A percentile compares a stretch with the other conserved stretches of the same genome.
Conservation (phyloP, 2,888 invertebrate species). For the Lasioglossum lativentre region DNA sequence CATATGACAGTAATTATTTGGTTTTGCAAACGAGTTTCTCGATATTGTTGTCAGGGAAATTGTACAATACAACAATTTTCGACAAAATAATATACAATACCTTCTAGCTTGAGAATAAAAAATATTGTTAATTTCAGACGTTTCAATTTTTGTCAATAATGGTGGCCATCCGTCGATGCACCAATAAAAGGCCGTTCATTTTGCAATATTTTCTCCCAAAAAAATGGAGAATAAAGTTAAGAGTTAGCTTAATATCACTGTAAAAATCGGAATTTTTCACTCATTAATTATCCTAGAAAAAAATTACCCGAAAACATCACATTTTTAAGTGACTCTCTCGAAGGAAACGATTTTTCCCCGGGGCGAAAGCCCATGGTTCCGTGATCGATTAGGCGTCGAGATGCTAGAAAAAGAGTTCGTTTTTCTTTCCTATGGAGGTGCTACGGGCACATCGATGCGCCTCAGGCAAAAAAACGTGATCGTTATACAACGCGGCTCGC, state of each 20-base stretch:
- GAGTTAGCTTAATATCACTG: no score
- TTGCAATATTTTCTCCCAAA: no score
- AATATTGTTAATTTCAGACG: background rate
- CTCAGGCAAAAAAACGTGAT: constrained; percentile 60
- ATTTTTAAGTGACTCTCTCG: background rate
- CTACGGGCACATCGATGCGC: background rate
- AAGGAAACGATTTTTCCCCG: background rate
- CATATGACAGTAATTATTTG: background rate
- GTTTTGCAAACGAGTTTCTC: background rate
- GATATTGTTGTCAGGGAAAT: no score
- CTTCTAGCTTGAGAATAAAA: background rate
- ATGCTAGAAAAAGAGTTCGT: background rate
- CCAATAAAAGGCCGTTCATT: no score
- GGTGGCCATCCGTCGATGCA: no score
- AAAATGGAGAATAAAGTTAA: no score
- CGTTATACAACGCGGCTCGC: constrained; percentile 60
- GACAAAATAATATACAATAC: no score
- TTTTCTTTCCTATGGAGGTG: background rate
- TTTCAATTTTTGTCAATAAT: no score
- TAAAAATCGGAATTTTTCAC: background rate
- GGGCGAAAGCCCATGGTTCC: background rate
- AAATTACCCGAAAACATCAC: background rate
- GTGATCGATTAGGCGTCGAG: background rate
- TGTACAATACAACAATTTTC: no score
- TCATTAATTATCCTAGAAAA: background rate